Evolutionary conservation across 1,140 invertebrate species (phyloP).

Genomic region (Drosophila bocqueti): DNA sequence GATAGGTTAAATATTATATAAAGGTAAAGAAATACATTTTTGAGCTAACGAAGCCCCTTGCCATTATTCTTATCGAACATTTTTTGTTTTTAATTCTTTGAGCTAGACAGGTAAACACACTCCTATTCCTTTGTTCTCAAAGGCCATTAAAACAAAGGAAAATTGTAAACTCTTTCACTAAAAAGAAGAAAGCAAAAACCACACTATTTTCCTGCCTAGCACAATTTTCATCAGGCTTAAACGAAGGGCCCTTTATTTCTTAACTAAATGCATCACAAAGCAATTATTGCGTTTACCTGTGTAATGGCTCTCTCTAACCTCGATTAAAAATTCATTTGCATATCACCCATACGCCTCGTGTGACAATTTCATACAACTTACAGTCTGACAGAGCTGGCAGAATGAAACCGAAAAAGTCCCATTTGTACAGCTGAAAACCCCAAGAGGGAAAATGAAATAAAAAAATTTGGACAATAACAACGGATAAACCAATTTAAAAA

Average conservation of each 20-base stretch:
- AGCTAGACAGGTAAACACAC: not conserved
- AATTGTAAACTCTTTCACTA: not conserved
- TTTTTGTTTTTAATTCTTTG: not conserved
- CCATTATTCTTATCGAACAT: not conserved
- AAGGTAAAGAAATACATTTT: not conserved
- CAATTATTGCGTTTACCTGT: conserved; percentile 47
- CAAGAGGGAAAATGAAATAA: conserved; percentile 31
- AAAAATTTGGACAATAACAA: conserved; percentile 38
- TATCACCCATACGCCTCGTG: conserved; percentile 50
- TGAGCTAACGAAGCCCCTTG: not conserved
- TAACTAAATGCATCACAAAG: conserved; percentile 21
- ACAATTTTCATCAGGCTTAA: not conserved
- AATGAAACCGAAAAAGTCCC: conserved; percentile 22
- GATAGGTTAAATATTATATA: not conserved
- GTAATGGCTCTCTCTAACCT: conserved; percentile 36
- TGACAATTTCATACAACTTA: conserved; percentile 39
- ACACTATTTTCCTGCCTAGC: not conserved
- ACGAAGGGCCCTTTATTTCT: conserved; percentile 14
- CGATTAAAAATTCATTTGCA: conserved; percentile 50
- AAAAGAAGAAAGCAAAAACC: no score
- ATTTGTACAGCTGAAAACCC: conserved; percentile 18
- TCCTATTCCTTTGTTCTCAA: not conserved
- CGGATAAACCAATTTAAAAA: conserved; percentile 63
- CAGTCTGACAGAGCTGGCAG: conserved; percentile 11
- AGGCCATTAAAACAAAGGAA: not conserved